phyloP scores from a whole-genome alignment of 2,797 vertebrate species.

The Oryzias sinensis region DNA sequence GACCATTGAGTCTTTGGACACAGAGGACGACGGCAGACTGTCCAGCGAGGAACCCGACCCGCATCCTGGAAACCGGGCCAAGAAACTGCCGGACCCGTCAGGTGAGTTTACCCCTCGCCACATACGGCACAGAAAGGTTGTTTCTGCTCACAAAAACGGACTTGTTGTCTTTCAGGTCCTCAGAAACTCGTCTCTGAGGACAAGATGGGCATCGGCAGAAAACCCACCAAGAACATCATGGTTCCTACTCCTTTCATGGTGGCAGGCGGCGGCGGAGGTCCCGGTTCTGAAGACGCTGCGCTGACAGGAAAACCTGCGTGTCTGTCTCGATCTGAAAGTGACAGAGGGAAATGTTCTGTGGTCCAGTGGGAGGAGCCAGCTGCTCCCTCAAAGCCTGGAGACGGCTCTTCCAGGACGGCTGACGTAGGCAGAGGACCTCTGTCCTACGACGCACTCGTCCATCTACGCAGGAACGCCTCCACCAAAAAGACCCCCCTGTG shows the following conservation, averaged over 20 bases:
- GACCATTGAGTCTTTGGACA: constrained; percentile 89
- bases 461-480: constrained; percentile 68
- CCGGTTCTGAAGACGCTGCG: constrained; percentile 16
- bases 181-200: constrained; percentile 30
- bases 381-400: constrained; percentile 48
- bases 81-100: constrained; percentile 68
- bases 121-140: neutral
- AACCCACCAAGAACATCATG: constrained; percentile 54
- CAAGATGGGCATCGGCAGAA: constrained; percentile 32
- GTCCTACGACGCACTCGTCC: constrained; percentile 73
- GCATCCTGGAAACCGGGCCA: constrained; percentile 52
- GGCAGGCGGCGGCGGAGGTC: constrained; percentile 39
- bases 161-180: constrained; percentile 44
- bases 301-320: constrained; percentile 19
- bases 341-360: constrained; percentile 17
- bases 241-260: constrained; percentile 74
- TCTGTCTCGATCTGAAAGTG: constrained; percentile 7
- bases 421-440: constrained; percentile 69
- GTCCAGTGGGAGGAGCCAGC: constrained; percentile 54
- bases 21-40: constrained; percentile 83
- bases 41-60: constrained; percentile 78
- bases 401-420: constrained; percentile 17
- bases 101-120: constrained; percentile 54
- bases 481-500: constrained; percentile 67
- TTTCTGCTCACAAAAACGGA: neutral